Evolutionary conservation across 2,113 vertebrate genomes (phyloP), one percentile per base, ranked within the genome.

Genomic region (Willisornis vidua): DNA sequence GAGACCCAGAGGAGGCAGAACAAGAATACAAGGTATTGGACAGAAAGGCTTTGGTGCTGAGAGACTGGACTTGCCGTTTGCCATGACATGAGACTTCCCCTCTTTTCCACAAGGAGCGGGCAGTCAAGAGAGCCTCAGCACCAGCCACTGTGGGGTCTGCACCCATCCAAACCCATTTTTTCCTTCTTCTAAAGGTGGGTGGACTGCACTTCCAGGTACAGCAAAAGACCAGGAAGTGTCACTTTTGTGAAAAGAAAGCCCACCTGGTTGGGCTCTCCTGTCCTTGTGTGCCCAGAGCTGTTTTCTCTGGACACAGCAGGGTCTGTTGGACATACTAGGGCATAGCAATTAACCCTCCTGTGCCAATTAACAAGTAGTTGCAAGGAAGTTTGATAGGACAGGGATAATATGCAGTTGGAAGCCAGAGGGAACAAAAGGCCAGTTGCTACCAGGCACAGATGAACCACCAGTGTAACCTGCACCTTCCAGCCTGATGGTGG

Each of bases 81-180:
- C 29, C 41, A n/a, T 15, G 37, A 71, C 45, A n/a, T 37, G 31
- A 86, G 46, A 16, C 51, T 77, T 93, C 19, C 13, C 10, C 5
- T 49, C 35, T 37, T 33, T 51, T 65, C 33, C 19, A 13, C 25
- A 25, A 73, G 70, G 43, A 72, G 19, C 52, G 58, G 57, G 37
- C 23, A 16, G 31, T 41, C 35, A 49, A 59, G 29, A 68, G n/a
- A 76, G 9, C n/a, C 29, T 52, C 26, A 23, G 18, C 0, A 3
- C 25, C 35, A 45, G 49, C 24, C 14, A 33, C 39, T 45, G 43
- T 0, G 0, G 25, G 3, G 2, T 49, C 61, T 65, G 61, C 25
- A 19, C 16, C 28, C 35, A 89, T 28, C 7, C 24, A 77, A n/a
- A 72, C 55, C 15, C 15, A 3, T 33, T 65, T 51, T 18, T 25